A percentile compares a stretch with the other conserved stretches of the same genome.
Conservation (phyloP, 2,888 invertebrate species). For the Cephalotes varians region DNA sequence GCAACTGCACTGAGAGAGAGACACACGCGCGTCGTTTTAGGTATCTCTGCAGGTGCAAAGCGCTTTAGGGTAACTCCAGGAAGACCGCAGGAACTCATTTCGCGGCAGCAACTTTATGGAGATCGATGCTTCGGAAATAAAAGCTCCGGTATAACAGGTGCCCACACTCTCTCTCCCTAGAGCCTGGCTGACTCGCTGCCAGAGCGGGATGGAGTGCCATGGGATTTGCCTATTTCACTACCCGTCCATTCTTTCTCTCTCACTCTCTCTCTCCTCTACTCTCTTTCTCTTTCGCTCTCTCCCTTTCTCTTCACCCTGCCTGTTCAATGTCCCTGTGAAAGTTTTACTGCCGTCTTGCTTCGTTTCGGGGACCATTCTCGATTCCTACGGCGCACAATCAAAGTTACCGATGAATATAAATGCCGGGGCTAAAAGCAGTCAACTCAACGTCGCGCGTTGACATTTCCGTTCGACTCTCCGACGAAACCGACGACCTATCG, state of each 20-base stretch:
- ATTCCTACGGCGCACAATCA: slow-evolving; percentile 65
- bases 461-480: slow-evolving; percentile 30
- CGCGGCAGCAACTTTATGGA: slow-evolving; percentile 73
- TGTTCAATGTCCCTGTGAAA: slow-evolving; percentile 55
- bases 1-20: slow-evolving; percentile 11
- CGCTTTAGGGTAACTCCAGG: slow-evolving; percentile 57
- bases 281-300: not conserved
- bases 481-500: slow-evolving; percentile 55
- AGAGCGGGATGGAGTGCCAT: slow-evolving; percentile 52
- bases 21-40: not conserved
- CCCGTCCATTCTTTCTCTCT: not conserved
- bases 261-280: not conserved
- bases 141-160: slow-evolving; percentile 66
- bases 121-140: slow-evolving; percentile 78
- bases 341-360: slow-evolving; percentile 55
- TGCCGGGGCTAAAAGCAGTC: slow-evolving; percentile 66
- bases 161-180: slow-evolving; percentile 44
- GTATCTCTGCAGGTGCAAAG: slow-evolving; percentile 47
- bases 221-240: slow-evolving; percentile 74
- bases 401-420: slow-evolving; percentile 76
- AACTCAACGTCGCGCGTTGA: slow-evolving; percentile 61
- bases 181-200: slow-evolving; percentile 53
- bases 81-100: slow-evolving; percentile 68
- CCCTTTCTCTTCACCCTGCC: slow-evolving; percentile 14
- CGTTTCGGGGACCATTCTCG: slow-evolving; percentile 51